A percentile compares a stretch with the other conserved stretches of the same genome.
These are phyloP conservation scores for Panagrolaimus sp. DNA, from an alignment of 1,140 invertebrate species.

Conservation along the genomic window DNA sequence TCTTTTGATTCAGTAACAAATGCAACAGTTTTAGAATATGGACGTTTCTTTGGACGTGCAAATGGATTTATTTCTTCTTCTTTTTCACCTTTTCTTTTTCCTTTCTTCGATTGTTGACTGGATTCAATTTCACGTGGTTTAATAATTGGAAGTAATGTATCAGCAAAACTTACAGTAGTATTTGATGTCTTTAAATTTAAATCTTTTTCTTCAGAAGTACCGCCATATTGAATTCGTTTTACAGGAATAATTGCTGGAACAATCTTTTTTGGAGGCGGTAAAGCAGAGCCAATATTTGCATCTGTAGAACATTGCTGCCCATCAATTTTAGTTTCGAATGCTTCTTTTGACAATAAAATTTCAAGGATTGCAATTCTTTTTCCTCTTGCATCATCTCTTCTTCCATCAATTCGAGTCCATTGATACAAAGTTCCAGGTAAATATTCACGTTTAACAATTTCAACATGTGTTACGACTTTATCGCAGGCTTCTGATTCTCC, in stretches of 20 bases:
- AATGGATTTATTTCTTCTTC: too few relatives aligned
- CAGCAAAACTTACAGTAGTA: neutral
- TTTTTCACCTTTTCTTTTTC: too few relatives aligned
- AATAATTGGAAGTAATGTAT: neutral
- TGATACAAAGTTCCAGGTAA: neutral
- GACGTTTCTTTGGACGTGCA: too few relatives aligned
- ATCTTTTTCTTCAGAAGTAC: neutral
- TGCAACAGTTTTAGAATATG: too few relatives aligned
- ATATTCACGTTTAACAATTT: neutral
- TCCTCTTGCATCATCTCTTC: neutral
- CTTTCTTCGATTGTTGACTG: too few relatives aligned
- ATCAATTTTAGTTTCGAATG: neutral
- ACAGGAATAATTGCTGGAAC: conserved; percentile 1
- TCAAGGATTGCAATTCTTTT: neutral
- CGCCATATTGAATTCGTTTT: neutral
- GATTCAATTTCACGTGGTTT: neutral
- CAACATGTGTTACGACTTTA: neutral
- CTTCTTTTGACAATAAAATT: neutral
- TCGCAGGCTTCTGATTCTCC: neutral
- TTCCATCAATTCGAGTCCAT: neutral
- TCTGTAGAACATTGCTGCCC: neutral
- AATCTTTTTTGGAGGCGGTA: neutral
- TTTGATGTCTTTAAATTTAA: neutral
- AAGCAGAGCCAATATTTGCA: neutral
- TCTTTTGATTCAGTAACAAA: too few relatives aligned